A percentile compares a stretch with the other conserved stretches of the same genome.
These are phyloP conservation scores for Drusus annulatus DNA, from an alignment of 1,140 invertebrate species.

Conservation along the genomic window DNA sequence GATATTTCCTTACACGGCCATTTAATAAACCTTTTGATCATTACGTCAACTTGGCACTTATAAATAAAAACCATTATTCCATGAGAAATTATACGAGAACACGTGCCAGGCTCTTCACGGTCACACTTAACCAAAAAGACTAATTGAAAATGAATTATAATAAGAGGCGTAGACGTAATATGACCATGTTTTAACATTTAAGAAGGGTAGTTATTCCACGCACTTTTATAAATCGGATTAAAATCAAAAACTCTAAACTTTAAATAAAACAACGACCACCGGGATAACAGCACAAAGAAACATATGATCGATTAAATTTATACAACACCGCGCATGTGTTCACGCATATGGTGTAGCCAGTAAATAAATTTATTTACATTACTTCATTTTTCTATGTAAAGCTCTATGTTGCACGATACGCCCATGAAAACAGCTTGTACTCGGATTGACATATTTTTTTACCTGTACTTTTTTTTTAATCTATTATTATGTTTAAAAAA, in stretches of 20 bases:
- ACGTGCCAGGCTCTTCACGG: constrained; percentile 24
- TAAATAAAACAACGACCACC: constrained; percentile 25
- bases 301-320: constrained; percentile 52
- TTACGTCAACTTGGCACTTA: too few species aligned
- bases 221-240: background rate
- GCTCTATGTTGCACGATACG: too few species aligned
- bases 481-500: too few species aligned
- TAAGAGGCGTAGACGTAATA: too few species aligned
- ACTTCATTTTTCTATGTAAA: too few species aligned
- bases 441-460: too few species aligned
- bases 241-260: constrained; percentile 31
- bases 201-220: background rate
- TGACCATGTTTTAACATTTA: too few species aligned
- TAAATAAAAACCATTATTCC: background rate
- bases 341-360: constrained; percentile 39
- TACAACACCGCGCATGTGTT: constrained; percentile 46
- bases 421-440: too few species aligned
- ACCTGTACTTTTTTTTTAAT: too few species aligned
- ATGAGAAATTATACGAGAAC: constrained; percentile 14
- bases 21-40: too few species aligned
- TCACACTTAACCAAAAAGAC: constrained; percentile 33
- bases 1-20: too few species aligned
- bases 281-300: constrained; percentile 46
- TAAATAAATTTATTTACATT: background rate
- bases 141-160: background rate